phyloP scores from a whole-genome alignment of 2,888 invertebrate genomes.

The Coremacera marginata region DNA sequence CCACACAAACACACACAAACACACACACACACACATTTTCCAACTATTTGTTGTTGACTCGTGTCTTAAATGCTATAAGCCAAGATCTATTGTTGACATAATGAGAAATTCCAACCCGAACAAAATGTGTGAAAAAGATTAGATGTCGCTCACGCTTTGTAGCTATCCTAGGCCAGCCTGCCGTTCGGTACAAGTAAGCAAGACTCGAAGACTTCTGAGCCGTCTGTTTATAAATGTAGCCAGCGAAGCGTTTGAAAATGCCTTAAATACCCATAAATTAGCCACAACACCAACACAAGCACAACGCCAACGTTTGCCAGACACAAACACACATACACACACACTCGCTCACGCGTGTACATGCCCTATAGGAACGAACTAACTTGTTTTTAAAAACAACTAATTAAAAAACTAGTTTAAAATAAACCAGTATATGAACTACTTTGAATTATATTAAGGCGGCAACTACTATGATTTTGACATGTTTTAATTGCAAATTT shows the following conservation, averaged over 20 bases:
- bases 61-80: slow-evolving; percentile 11
- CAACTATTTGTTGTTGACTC: neutral
- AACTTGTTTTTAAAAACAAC: too few species aligned
- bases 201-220: neutral
- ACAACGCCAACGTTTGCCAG: neutral
- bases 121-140: slow-evolving; percentile 30
- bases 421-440: too few species aligned
- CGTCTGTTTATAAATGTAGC: slow-evolving; percentile 2
- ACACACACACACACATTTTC: neutral
- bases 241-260: slow-evolving; percentile 13
- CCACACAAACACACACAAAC: neutral
- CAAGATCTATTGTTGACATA: slow-evolving; percentile 48
- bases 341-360: neutral
- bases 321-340: neutral
- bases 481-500: too few species aligned
- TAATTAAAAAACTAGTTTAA: too few species aligned
- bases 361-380: too few species aligned
- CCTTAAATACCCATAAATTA: slow-evolving; percentile 24
- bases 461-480: too few species aligned
- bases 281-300: neutral
- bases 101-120: slow-evolving; percentile 50
- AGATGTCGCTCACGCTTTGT: slow-evolving; percentile 11
- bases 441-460: too few species aligned
- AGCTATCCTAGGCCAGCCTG: neutral
- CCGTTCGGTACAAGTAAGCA: neutral